A percentile compares a stretch with the other conserved stretches of the same genome.
These are phyloP conservation scores for Kuschelorhynchus macadamiae DNA, from an alignment of 2,888 invertebrate genomes.

Conservation along the genomic window DNA sequence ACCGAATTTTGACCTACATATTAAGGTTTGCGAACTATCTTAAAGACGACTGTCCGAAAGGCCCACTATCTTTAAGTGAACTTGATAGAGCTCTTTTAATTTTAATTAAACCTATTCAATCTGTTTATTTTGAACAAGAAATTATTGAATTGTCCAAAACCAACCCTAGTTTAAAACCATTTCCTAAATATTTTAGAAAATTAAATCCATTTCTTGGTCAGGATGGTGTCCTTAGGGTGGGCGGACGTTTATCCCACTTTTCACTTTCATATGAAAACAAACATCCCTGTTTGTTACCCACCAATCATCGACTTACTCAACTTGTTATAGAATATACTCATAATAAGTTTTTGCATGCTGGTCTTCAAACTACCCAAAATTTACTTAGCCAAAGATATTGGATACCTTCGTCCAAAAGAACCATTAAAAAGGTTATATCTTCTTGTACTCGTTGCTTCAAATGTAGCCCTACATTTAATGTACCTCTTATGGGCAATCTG, in stretches of 20 bases:
- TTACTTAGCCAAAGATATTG: no score
- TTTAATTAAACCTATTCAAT: no score
- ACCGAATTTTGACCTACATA: not conserved
- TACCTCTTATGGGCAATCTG: slow-evolving; percentile 57
- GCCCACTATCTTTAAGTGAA: not conserved
- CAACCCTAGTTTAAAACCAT: not conserved
- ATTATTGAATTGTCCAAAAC: not conserved
- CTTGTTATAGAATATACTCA: slow-evolving; percentile 6
- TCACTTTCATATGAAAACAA: slow-evolving; percentile 21
- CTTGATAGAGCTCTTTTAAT: slow-evolving; percentile 4
- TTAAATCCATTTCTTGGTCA: slow-evolving; percentile 43
- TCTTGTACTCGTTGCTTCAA: slow-evolving; percentile 50
- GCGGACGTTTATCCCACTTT: slow-evolving; percentile 38
- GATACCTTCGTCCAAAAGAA: slow-evolving; percentile 1
- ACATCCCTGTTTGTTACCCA: slow-evolving; percentile 6
- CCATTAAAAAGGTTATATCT: slow-evolving; percentile 3
- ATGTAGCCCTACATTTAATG: no score
- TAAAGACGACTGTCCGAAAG: no score
- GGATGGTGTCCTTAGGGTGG: slow-evolving; percentile 40
- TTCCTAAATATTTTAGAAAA: slow-evolving; percentile 33
- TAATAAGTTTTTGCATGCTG: not conserved
- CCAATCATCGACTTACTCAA: slow-evolving; percentile 5
- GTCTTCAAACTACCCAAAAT: slow-evolving; percentile 3
- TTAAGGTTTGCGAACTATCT: no score
- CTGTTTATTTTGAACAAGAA: no score